Conservation (phyloP, 2,797 vertebrate species). For the Acomys russatus region DNA sequence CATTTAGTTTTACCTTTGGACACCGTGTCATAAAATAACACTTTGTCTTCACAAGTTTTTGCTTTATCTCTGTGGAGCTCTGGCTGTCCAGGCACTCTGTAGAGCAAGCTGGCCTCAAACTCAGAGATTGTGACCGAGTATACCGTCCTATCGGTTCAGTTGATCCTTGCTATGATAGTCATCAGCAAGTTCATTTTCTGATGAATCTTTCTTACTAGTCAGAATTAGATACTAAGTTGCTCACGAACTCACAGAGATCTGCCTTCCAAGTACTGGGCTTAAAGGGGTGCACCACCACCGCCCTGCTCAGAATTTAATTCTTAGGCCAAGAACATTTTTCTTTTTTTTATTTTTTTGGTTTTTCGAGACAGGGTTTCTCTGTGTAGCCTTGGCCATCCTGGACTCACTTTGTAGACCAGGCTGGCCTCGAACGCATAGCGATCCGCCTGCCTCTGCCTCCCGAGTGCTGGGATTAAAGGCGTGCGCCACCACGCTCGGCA, state of each 20-base stretch:
- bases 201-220: not conserved
- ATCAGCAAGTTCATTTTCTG: not conserved
- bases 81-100: not conserved
- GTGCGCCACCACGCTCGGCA: no score
- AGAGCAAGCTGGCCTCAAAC: not conserved
- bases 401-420: not conserved
- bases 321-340: no score
- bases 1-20: no score
- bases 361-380: not conserved
- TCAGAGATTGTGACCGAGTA: not conserved
- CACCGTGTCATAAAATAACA: no score
- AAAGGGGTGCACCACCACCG: no score
- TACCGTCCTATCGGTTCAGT: not conserved
- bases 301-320: not conserved
- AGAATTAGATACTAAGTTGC: not conserved
- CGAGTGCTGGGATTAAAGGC: no score
- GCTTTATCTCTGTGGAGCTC: not conserved
- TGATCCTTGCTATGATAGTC: not conserved
- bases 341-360: no score
- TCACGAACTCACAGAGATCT: not conserved
- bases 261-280: no score
- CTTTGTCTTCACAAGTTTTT: not conserved
- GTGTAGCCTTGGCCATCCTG: not conserved
- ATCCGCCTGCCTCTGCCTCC: no score
- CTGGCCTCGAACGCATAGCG: not conserved